Evolutionary conservation across 2,888 invertebrate species (phyloP).

Genomic region (Scelioninae gen. 1): DNA sequence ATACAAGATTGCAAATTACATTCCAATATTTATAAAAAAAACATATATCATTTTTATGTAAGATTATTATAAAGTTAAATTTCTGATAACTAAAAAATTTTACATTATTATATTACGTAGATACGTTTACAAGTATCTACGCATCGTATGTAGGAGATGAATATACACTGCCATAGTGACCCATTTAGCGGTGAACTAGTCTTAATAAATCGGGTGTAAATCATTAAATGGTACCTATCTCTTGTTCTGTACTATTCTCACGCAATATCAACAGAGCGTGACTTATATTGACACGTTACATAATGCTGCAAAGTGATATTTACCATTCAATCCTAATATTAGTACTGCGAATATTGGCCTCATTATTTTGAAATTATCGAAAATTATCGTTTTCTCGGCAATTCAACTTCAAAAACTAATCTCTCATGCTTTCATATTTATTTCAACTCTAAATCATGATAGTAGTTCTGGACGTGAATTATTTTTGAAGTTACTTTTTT

Average conservation of each 20-base stretch:
- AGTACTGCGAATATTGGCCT: slow-evolving; percentile 20
- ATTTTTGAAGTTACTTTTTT: too few relatives aligned
- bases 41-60: too few relatives aligned
- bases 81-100: too few relatives aligned
- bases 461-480: too few relatives aligned
- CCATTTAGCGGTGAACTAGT: slow-evolving; percentile 21
- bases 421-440: too few relatives aligned
- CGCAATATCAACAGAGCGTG: slow-evolving; percentile 37
- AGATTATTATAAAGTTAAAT: too few relatives aligned
- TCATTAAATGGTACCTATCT: slow-evolving; percentile 42
- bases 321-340: slow-evolving; percentile 44
- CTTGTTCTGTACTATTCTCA: slow-evolving; percentile 45
- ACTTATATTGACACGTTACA: slow-evolving; percentile 41
- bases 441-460: too few relatives aligned
- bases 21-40: too few relatives aligned
- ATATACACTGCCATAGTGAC: neutral
- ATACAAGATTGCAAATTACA: too few relatives aligned
- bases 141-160: neutral
- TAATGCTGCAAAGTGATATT: slow-evolving; percentile 49
- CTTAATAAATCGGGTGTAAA: slow-evolving; percentile 34
- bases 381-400: slow-evolving; percentile 20
- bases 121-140: slow-evolving; percentile 1
- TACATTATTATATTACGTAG: too few relatives aligned
- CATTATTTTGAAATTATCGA: slow-evolving; percentile 32
- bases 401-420: too few relatives aligned